These are phyloP conservation scores for Cheilosia variabilis DNA, from an alignment of 2,888 invertebrate species.

Conservation along the genomic window DNA sequence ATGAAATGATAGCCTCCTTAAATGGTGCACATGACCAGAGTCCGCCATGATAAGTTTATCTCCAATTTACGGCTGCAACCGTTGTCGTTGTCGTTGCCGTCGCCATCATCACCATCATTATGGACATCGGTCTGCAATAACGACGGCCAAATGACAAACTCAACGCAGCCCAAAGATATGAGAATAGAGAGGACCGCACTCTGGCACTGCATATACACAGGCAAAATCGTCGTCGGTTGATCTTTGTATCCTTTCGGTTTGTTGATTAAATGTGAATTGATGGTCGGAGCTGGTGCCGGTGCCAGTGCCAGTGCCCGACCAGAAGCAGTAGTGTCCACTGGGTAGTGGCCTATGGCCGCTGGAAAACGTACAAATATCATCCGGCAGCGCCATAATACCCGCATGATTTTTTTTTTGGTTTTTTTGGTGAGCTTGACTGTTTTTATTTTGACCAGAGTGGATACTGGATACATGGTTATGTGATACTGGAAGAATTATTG, in stretches of 20 bases:
- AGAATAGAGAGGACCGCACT: constrained; percentile 17
- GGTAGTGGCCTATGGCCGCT: constrained; percentile 11
- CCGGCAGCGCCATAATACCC: constrained; percentile 27
- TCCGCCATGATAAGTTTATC: constrained; percentile 69
- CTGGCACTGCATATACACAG: constrained; percentile 11
- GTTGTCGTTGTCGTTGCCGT: not conserved
- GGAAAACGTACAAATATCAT: constrained; percentile 31
- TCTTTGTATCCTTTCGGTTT: constrained; percentile 68
- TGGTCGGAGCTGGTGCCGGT: constrained; percentile 25
- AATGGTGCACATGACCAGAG: constrained; percentile 71
- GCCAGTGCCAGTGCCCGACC: constrained; percentile 11
- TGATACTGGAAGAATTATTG: constrained; percentile 62
- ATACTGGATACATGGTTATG: constrained; percentile 46
- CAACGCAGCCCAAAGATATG: constrained; percentile 30
- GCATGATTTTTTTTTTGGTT: constrained; percentile 3
- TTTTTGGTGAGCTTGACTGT: not conserved
- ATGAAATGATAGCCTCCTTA: constrained; percentile 72
- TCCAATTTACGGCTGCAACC: constrained; percentile 64
- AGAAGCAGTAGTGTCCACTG: constrained; percentile 24
- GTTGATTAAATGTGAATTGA: constrained; percentile 75
- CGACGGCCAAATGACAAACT: constrained; percentile 60
- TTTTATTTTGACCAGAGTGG: constrained; percentile 32
- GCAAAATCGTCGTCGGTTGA: constrained; percentile 46
- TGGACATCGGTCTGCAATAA: constrained; percentile 33
- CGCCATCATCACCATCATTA: constrained; percentile 18